phyloP scores from a whole-genome alignment of 2,888 invertebrate species.

The Isotomurus palustris region DNA sequence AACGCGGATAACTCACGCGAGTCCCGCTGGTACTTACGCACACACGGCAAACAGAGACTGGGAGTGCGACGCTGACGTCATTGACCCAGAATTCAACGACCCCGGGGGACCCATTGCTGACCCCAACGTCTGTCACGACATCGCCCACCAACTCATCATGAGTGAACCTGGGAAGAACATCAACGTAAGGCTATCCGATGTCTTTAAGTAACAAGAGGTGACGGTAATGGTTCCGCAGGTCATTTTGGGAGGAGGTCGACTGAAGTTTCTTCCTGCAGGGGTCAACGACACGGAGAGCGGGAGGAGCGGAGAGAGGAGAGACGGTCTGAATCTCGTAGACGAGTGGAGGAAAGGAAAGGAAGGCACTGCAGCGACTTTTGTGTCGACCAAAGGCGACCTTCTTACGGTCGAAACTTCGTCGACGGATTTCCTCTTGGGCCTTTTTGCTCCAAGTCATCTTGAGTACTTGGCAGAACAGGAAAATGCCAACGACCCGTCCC shows the following conservation, averaged over 20 bases:
- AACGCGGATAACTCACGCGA: background rate
- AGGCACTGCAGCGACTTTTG: constrained; percentile 52
- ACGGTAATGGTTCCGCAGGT: constrained; percentile 52
- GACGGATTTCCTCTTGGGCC: constrained; percentile 65
- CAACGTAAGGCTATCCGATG: constrained; percentile 54
- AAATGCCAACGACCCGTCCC: constrained; percentile 57
- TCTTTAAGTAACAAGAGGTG: background rate
- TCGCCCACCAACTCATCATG: constrained; percentile 74
- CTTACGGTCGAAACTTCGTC: constrained; percentile 52
- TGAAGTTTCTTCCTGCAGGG: constrained; percentile 46
- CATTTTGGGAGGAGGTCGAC: constrained; percentile 48
- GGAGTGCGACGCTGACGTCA: constrained; percentile 73
- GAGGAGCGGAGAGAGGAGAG: constrained; percentile 56
- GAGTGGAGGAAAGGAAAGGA: constrained; percentile 55
- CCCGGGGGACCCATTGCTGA: constrained; percentile 50
- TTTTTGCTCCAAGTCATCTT: constrained; percentile 32
- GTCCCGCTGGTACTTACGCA: constrained; percentile 50
- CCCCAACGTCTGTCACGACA: constrained; percentile 64
- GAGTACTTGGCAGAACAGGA: constrained; percentile 24
- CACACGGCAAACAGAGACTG: constrained; percentile 58
- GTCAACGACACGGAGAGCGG: constrained; percentile 6
- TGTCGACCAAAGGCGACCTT: constrained; percentile 58
- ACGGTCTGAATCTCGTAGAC: constrained; percentile 62
- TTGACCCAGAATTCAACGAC: too few relatives aligned
- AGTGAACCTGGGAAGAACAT: constrained; percentile 69